Base-by-base conservation (phyloP, 2,113 vertebrate genomes). In the Perca schrenkii region DNA sequence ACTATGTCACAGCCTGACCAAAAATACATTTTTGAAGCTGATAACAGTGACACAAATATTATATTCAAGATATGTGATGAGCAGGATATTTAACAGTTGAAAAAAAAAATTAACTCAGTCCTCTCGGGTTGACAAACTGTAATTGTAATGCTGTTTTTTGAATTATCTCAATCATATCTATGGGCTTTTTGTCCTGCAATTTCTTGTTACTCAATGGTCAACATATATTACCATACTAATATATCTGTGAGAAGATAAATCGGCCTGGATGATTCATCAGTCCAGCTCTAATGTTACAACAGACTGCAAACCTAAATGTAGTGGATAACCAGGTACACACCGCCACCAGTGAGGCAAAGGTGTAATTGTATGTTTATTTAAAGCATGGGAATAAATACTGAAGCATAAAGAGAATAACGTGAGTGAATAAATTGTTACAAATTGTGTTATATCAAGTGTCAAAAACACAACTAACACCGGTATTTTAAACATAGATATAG, bases 401-500 rank as follows among this genome's bases (percentile, higher is more conserved):
- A 36, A 54, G 53, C 19, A 34, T 12, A 6, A 21, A 21, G 28
- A 40, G 40, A 40, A 40, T 40, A 10, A 40, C 40, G 40, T 40
- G 40, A 40, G 40, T 40, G 40, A 40, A 40, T 40, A 40, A 64
- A 36, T 36, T 4, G 7, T 3, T 5, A 70, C 5, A 61, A 11
- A 52, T 4, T 2, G 21, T 0, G 49, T 34, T 34, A 10, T 36
- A 17, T 40, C 15, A 12, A 13, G 6, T 34, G 11, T 0, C 12
- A 31, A 14, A 36, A 8, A 31, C 15, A 7, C 13, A 52, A n/a
- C n/a, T n/a, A n/a, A 34, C 16, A 15, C 43, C 0, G 6, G 17
- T 1, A 11, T 62, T 53, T 53, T n/a, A 2, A 15, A 21, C 17
- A 0, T 10, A 34, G 1, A 19, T 8, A 1, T 13, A 52, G 0